Percentiles rank a stretch among this genome's conserved stretches.
These are phyloP conservation scores for Lacerta bilineata DNA, from an alignment of 2,797 vertebrate genomes.

Conservation along the genomic window DNA sequence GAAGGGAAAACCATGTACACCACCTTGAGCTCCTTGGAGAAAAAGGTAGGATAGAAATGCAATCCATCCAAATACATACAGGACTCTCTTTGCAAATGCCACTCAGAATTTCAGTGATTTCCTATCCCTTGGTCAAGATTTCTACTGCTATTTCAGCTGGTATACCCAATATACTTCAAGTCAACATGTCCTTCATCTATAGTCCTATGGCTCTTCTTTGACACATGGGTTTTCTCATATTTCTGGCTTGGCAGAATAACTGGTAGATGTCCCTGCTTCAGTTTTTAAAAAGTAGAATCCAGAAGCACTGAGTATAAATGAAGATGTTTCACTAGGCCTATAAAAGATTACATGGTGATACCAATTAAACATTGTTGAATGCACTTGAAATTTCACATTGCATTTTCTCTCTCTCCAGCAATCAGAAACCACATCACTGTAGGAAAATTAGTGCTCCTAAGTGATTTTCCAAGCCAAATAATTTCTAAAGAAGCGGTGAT, in stretches of 20 bases:
- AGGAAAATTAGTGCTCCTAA: slow-evolving; percentile 40
- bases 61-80: background rate
- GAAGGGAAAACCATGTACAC: no score
- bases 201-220: slow-evolving; percentile 44
- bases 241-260: slow-evolving; percentile 7
- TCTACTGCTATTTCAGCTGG: slow-evolving; percentile 49
- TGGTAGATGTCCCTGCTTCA: slow-evolving; percentile 38
- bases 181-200: slow-evolving; percentile 49
- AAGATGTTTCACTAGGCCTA: background rate
- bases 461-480: slow-evolving; percentile 43
- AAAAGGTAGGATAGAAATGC: no score
- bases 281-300: slow-evolving; percentile 47
- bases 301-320: slow-evolving; percentile 34
- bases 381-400: slow-evolving; percentile 40
- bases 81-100: background rate
- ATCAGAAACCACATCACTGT: background rate
- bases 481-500: slow-evolving; percentile 47
- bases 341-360: slow-evolving; percentile 44
- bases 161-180: slow-evolving; percentile 44
- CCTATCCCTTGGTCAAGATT: slow-evolving; percentile 54
- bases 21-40: no score
- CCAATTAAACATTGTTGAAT: slow-evolving; percentile 52
- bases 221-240: slow-evolving; percentile 45
- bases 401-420: slow-evolving; percentile 3
- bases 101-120: slow-evolving; percentile 48